Evolutionary conservation across 2,113 vertebrate genomes (phyloP).

Genomic region (Caracal caracal): DNA sequence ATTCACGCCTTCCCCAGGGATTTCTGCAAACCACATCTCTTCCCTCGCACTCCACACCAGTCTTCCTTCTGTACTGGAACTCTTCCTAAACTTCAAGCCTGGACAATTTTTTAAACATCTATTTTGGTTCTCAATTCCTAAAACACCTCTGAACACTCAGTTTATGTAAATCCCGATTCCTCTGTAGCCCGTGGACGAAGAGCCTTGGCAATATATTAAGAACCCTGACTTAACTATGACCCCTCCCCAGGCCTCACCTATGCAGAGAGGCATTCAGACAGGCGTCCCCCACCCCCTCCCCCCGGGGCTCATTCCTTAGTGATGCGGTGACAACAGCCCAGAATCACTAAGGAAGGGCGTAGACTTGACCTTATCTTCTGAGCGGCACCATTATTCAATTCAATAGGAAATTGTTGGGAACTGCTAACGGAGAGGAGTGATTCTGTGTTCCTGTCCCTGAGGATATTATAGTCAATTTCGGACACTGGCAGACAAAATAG

Average conservation of each 20-base stretch:
- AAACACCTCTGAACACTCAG: background rate
- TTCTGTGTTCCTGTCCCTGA: background rate
- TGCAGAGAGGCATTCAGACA: background rate
- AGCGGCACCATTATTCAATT: background rate
- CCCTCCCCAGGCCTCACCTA: background rate
- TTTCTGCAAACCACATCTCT: accelerated
- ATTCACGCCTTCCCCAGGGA: accelerated
- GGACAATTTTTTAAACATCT: background rate
- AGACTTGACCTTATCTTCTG: background rate
- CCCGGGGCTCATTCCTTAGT: too few relatives aligned
- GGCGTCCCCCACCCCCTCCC: background rate
- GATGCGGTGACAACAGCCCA: background rate
- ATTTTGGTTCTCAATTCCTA: background rate
- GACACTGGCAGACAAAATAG: background rate
- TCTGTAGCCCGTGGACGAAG: too few relatives aligned
- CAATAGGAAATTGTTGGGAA: background rate
- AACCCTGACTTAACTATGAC: background rate
- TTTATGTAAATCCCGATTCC: background rate
- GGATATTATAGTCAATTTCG: background rate
- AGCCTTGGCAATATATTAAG: background rate
- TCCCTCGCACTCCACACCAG: accelerated
- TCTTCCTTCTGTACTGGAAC: accelerated
- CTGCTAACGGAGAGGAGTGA: background rate
- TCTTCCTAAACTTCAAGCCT: too few relatives aligned
- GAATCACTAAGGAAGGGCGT: accelerated